These are phyloP conservation scores for Scomber japonicus DNA, from an alignment of 2,113 vertebrate genomes.

Conservation along the genomic window DNA sequence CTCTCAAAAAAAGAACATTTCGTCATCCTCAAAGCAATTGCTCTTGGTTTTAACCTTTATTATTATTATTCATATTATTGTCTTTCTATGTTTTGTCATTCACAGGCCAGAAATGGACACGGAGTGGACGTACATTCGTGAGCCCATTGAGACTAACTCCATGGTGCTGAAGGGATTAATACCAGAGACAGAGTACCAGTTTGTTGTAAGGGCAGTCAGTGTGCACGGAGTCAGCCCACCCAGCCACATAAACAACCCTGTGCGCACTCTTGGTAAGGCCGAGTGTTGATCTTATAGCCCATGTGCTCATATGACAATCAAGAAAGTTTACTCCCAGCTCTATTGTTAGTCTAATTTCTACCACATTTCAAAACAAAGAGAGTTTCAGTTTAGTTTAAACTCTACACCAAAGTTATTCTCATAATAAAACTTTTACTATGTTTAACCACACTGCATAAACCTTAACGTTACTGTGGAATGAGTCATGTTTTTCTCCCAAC, in stretches of 20 bases:
- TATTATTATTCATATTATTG: no score
- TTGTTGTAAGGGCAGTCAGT: constrained; percentile 90
- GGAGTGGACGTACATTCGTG: constrained; percentile 92
- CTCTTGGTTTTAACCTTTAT: no score
- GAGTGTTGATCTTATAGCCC: constrained; percentile 11
- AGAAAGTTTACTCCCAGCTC: background rate
- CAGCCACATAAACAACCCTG: constrained; percentile 85
- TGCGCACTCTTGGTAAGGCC: constrained; percentile 90
- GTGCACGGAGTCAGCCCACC: constrained; percentile 87
- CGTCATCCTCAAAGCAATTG: background rate
- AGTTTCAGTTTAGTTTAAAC: constrained; percentile 23
- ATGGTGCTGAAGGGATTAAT: constrained; percentile 94
- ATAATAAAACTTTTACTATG: constrained; percentile 23
- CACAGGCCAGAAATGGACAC: constrained; percentile 92
- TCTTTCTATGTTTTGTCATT: no score
- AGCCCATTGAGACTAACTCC: constrained; percentile 91
- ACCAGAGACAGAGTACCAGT: constrained; percentile 92
- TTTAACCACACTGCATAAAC: constrained; percentile 13
- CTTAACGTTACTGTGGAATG: background rate
- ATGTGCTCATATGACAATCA: background rate
- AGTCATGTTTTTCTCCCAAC: constrained; percentile 1
- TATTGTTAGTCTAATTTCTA: constrained; percentile 3
- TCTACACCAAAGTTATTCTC: background rate
- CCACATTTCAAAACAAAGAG: constrained; percentile 42
- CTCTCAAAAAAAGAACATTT: background rate